Evolutionary conservation across 2,113 vertebrate genomes (phyloP).

Genomic region (Ellobius talpinus): DNA sequence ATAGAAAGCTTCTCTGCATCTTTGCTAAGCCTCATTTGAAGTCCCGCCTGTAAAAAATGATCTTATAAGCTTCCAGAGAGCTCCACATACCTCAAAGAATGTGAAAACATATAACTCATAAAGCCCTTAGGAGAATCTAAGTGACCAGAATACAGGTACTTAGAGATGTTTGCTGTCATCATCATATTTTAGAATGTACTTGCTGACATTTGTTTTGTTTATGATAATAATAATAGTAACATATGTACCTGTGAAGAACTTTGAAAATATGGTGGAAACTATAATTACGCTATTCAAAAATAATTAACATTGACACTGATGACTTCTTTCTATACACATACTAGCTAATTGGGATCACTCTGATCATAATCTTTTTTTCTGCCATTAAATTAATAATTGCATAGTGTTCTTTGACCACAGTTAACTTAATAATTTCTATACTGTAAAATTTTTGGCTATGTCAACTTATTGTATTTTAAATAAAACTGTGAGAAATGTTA

Average conservation of each 20-base stretch:
- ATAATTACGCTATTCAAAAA: slow-evolving; percentile 36
- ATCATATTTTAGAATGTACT: slow-evolving; percentile 8
- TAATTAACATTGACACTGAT: slow-evolving; percentile 45
- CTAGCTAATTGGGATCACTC: slow-evolving; percentile 65
- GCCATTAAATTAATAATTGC: slow-evolving; percentile 59
- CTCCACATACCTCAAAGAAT: background rate
- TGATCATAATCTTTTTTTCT: slow-evolving; percentile 53
- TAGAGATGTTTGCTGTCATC: background rate
- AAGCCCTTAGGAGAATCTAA: background rate
- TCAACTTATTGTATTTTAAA: slow-evolving; percentile 35
- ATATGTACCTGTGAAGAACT: slow-evolving; percentile 3
- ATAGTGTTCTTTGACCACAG: slow-evolving; percentile 41
- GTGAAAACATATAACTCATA: background rate
- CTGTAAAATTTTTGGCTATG: slow-evolving; percentile 25
- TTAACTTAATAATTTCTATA: slow-evolving; percentile 55
- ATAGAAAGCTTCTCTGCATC: background rate
- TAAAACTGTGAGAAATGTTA: slow-evolving; percentile 13
- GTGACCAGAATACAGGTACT: background rate
- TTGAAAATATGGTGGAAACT: background rate
- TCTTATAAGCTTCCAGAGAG: background rate
- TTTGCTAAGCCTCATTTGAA: slow-evolving; percentile 5
- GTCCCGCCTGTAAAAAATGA: background rate
- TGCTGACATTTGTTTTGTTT: background rate
- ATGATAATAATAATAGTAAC: slow-evolving; percentile 6
- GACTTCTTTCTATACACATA: slow-evolving; percentile 21